phyloP scores from a whole-genome alignment of 2,113 vertebrate species.

The Eleginops maclovinus region DNA sequence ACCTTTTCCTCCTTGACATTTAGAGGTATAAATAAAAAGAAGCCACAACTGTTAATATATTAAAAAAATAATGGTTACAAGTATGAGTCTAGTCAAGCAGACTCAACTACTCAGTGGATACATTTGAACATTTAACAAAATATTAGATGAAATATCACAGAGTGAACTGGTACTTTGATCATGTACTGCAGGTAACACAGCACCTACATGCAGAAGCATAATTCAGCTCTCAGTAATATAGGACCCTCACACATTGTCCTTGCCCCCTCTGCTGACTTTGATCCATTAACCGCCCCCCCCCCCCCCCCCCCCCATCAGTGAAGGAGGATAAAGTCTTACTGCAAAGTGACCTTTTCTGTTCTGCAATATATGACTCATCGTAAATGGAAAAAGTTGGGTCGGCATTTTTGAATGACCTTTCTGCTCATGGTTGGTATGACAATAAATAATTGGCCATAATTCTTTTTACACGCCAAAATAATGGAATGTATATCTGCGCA shows the following conservation, averaged over 20 bases:
- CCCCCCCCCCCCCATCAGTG: neutral
- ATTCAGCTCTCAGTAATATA: conserved; percentile 4
- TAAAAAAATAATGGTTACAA: too few species aligned
- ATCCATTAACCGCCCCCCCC: conserved; percentile 18
- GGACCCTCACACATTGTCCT: conserved; percentile 12
- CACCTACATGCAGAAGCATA: neutral
- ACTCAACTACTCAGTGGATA: too few species aligned
- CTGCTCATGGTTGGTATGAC: neutral
- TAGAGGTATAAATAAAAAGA: too few species aligned
- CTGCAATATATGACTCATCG: neutral
- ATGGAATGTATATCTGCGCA: neutral
- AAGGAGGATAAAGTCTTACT: neutral
- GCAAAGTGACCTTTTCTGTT: conserved; percentile 31
- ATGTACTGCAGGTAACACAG: neutral
- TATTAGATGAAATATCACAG: too few species aligned
- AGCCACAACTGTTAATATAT: too few species aligned
- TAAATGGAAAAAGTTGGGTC: neutral
- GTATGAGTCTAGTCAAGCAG: too few species aligned
- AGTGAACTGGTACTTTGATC: neutral
- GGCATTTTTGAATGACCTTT: conserved; percentile 25
- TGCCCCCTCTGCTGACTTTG: conserved; percentile 16
- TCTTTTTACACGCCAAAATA: neutral
- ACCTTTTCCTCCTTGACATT: too few species aligned
- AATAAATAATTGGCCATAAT: neutral
- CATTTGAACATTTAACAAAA: too few species aligned